Conservation (phyloP, 2,113 vertebrate species). For the Cyanoliseus patagonus region DNA sequence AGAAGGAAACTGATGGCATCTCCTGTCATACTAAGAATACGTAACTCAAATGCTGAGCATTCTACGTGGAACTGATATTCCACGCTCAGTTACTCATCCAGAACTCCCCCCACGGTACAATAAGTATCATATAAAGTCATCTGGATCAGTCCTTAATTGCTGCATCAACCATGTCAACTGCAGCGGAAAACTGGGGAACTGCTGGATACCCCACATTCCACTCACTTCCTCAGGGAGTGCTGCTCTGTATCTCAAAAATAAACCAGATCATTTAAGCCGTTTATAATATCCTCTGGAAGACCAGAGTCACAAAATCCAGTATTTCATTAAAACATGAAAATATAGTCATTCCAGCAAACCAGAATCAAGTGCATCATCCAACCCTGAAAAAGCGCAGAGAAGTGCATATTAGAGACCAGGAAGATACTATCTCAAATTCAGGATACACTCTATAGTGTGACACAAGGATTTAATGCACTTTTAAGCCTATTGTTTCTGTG, state of each 20-base stretch:
- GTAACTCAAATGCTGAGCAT: not conserved
- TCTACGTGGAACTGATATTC: not conserved
- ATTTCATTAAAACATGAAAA: not conserved
- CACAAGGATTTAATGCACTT: not conserved
- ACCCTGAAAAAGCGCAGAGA: not conserved
- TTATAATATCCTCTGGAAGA: not conserved
- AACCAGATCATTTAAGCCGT: not conserved
- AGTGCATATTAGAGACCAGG: not conserved
- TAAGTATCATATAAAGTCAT: not conserved
- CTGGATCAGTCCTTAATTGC: not conserved
- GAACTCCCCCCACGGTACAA: not conserved
- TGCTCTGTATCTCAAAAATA: not conserved
- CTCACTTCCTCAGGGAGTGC: not conserved
- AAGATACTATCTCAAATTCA: not conserved
- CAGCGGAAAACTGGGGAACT: not conserved
- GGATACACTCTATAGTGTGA: fast-evolving
- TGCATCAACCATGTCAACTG: fast-evolving
- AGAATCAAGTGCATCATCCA: not conserved
- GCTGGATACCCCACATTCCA: not conserved
- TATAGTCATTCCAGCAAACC: not conserved
- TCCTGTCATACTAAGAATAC: not conserved
- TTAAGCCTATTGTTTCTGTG: not conserved
- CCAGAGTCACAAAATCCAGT: not conserved
- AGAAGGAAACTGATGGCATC: not conserved
- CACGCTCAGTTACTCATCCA: not conserved